Evolutionary conservation across 2,113 vertebrate genomes (phyloP), one percentile per base, ranked within the genome.

Genomic region (Heloderma charlesbogerti): DNA sequence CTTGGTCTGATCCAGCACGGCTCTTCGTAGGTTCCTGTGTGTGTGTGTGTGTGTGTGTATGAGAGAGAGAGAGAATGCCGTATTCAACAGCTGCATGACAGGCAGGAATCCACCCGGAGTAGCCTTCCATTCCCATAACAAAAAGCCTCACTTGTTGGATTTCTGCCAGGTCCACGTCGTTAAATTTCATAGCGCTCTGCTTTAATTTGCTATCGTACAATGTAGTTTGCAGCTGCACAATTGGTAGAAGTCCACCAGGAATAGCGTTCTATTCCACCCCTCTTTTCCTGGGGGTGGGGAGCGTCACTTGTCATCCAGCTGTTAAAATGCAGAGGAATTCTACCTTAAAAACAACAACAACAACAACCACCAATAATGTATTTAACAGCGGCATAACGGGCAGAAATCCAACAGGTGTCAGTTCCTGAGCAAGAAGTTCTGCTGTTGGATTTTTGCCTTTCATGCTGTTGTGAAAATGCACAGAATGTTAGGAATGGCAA

Each of bases 11-110:
- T n/a, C n/a, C n/a, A n/a, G n/a, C n/a, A n/a, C n/a, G n/a, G n/a
- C 48, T 51, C 48, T 3, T 51, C 51, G 27, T 34, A 3, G 18
- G 29, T 22, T 12, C 82, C 22, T 16, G 83, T 40, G 29, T 57
- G 2, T 34, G 18, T 54, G 13, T 37, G 37, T 1, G 13, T n/a
- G 18, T 4, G 18, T 51, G 16, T 2, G 37, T 63, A 22, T 63
- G 20, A 22, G 4, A 40, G n/a, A n/a, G n/a, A n/a, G n/a, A n/a
- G n/a, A n/a, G n/a, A n/a, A 4, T 7, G 4, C 7, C 1, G 2
- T 20, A 43, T 5, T 79, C 8, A 10, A 3, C 25, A 27, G 25
- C 3, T 9, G 9, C 31, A 34, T 22, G 12, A 27, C 71, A 13
- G 86, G n/a, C 71, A 75, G 51, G 43, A 31, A 15, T 40, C 25